These are phyloP conservation scores for Lasioglossum albipes DNA, from an alignment of 1,140 invertebrate species.

Conservation along the genomic window DNA sequence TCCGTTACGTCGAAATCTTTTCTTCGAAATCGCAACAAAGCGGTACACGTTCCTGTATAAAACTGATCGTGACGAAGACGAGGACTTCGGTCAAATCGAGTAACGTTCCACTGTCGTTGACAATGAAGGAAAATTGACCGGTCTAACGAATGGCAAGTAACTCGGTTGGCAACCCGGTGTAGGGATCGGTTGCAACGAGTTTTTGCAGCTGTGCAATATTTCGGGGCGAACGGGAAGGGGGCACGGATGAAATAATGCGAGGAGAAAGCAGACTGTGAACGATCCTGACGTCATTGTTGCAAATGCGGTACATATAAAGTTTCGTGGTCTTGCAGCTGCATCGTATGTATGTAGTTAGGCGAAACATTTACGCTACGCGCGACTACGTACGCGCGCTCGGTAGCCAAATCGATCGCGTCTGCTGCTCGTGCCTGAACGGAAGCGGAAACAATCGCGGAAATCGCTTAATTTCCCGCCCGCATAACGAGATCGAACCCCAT, in stretches of 20 bases:
- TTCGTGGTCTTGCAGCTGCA: background rate
- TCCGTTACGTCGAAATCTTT: too few relatives aligned
- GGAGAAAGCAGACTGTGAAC: background rate
- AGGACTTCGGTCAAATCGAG: too few relatives aligned
- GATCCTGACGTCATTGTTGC: too few relatives aligned
- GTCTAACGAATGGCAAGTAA: too few relatives aligned
- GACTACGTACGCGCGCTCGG: background rate
- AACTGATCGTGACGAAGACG: too few relatives aligned
- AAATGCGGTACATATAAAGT: background rate
- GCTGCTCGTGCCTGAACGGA: conserved; percentile 46
- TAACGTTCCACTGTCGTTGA: too few relatives aligned
- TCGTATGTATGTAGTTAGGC: too few relatives aligned
- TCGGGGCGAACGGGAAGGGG: conserved; percentile 12
- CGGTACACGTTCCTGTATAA: too few relatives aligned
- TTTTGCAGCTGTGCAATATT: conserved; percentile 9
- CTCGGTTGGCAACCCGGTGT: background rate
- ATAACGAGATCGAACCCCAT: conserved; percentile 24
- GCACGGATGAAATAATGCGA: background rate
- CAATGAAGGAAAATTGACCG: too few relatives aligned
- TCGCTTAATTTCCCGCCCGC: background rate
- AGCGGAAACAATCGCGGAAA: conserved; percentile 43
- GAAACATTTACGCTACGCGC: background rate
- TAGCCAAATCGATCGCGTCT: conserved; percentile 62
- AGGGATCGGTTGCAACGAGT: conserved; percentile 11
- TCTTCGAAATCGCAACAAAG: too few relatives aligned